Percentiles rank a stretch among this genome's conserved stretches.
These are phyloP conservation scores for Callocephalon fimbriatum DNA, from an alignment of 2,113 vertebrate species.

Conservation along the genomic window DNA sequence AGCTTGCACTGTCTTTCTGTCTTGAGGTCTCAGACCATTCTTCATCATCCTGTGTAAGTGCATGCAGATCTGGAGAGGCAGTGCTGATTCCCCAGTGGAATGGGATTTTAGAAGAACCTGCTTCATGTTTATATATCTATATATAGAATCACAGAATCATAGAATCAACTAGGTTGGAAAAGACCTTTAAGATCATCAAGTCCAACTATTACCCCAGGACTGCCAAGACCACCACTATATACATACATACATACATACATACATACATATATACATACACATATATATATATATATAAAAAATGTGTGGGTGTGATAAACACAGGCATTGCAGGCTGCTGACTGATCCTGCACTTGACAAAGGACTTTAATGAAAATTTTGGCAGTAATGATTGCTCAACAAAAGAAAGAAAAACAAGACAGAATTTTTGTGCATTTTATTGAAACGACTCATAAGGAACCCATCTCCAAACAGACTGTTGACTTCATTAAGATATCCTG, in stretches of 20 bases:
- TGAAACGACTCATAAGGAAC: background rate
- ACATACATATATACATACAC: too few species aligned
- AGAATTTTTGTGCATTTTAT: background rate
- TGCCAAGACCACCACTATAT: too few species aligned
- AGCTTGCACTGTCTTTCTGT: background rate
- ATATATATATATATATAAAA: background rate
- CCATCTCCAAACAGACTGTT: background rate
- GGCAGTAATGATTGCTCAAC: background rate
- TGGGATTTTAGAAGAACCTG: background rate
- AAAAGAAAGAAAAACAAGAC: background rate
- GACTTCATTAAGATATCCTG: background rate
- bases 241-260: too few species aligned
- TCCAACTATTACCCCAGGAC: too few species aligned
- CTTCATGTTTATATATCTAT: background rate
- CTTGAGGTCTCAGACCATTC: background rate
- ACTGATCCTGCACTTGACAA: background rate
- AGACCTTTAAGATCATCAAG: too few species aligned
- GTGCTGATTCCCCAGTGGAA: background rate
- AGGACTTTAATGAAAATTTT: background rate
- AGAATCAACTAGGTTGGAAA: too few species aligned
- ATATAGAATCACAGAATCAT: background rate
- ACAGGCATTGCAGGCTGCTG: background rate
- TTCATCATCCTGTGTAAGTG: background rate
- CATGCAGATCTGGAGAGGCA: background rate
- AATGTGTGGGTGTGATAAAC: background rate